These are phyloP conservation scores for Linnaemya vulpina DNA, from an alignment of 2,888 invertebrate species.

Conservation along the genomic window DNA sequence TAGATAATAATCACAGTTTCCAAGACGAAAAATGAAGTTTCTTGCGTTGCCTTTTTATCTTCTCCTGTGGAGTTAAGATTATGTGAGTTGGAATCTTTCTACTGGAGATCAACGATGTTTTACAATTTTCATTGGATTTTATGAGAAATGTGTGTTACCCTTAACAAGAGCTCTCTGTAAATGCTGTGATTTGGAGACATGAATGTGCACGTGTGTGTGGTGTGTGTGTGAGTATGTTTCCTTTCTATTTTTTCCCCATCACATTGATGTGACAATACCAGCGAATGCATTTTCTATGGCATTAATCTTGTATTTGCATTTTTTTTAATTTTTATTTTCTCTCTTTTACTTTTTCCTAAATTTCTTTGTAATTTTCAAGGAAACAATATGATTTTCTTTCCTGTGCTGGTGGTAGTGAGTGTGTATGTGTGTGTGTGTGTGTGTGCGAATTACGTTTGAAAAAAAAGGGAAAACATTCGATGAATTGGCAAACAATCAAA, in stretches of 20 bases:
- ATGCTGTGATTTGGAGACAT: background rate
- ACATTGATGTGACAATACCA: constrained; percentile 32
- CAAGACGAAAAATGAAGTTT: no score
- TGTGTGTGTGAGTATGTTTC: no score
- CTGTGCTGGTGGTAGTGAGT: background rate
- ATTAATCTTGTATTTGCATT: constrained; percentile 28
- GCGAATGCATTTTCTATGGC: constrained; percentile 43
- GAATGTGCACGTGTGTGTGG: background rate
- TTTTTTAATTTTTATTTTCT: constrained; percentile 10
- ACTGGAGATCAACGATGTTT: no score
- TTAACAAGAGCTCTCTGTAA: background rate
- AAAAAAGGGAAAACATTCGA: background rate
- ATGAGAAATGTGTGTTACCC: background rate
- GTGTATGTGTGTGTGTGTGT: no score
- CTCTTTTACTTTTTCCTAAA: background rate
- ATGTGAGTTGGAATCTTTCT: no score
- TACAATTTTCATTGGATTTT: no score
- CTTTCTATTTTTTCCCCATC: background rate
- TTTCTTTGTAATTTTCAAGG: constrained; percentile 31
- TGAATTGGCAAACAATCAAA: constrained; percentile 21
- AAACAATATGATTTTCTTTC: constrained; percentile 6
- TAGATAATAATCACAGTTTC: no score
- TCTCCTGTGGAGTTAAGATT: no score
- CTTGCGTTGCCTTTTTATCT: no score
- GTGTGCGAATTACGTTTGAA: constrained; percentile 1